Evolutionary conservation across 2,797 vertebrate species (phyloP).

Genomic region (Rousettus madagascariensis): DNA sequence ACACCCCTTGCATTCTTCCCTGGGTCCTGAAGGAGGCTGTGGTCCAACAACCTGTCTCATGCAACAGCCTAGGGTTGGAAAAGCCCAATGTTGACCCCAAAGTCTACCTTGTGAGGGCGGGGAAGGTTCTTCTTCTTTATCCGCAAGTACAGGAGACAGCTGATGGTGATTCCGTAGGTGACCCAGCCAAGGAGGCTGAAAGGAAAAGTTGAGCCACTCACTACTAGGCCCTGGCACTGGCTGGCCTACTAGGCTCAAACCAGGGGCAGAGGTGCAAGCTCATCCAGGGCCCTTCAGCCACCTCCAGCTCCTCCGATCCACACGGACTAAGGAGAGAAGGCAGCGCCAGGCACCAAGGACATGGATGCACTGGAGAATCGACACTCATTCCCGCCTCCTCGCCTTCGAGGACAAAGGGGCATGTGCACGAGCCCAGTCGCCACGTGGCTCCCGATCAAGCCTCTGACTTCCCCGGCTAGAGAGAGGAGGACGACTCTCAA

Average conservation of each 20-base stretch:
- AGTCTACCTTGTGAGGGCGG: constrained; percentile 88
- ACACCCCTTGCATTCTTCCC: background rate
- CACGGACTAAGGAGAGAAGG: background rate
- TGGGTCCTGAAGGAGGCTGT: background rate
- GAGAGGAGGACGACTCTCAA: background rate
- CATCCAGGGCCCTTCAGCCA: background rate
- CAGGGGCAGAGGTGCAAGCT: background rate
- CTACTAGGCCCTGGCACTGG: background rate
- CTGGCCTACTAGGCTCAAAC: background rate
- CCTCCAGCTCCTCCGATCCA: background rate
- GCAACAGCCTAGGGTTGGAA: background rate
- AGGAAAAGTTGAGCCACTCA: background rate
- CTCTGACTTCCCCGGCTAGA: background rate
- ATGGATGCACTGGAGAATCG: too few relatives aligned
- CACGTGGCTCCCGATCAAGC: background rate
- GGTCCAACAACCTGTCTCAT: background rate
- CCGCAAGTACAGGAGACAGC: constrained; percentile 91
- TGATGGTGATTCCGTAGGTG: constrained; percentile 89
- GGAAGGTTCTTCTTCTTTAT: constrained; percentile 92
- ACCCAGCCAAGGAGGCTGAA: constrained; percentile 92
- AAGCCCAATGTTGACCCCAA: background rate
- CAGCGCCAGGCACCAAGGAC: rapidly evolving
- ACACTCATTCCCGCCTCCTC: background rate
- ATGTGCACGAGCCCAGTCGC: rapidly evolving
- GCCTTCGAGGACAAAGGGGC: background rate